Evolutionary conservation across 1,140 invertebrate genomes (phyloP), one percentile per base, ranked within the genome.

Genomic region (Brachionus koreanus): DNA sequence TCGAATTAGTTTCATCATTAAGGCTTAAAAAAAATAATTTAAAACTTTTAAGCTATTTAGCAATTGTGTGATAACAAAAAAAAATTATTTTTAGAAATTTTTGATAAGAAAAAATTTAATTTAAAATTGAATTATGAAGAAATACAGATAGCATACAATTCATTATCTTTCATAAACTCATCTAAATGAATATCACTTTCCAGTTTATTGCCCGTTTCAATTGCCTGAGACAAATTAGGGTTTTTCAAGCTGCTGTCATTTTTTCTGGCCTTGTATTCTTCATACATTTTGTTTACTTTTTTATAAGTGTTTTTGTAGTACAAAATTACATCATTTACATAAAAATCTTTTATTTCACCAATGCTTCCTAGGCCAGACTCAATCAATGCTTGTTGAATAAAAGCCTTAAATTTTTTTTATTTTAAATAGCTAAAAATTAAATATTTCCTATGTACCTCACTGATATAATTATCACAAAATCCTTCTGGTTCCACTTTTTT

Each of bases 271-370:
- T 39, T 57, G 33, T 79, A 79, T 39, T 79, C 76, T 5, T 39
- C 35, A 43, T 79, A 79, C 10, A 79, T 23, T 25, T 39, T 42
- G 7, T 33, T 39, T 3, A 79, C 76, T 37, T 79, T 79, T 39
- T 65, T 79, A 29, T 61, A 79, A 12, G 76, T 65, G 39, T 79
- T 37, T 12, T 35, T 57, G 57, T 61, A 79, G 25, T 65, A 79
- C 29, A 61, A 37, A 23, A 79, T 33, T 2, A 79, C 33, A 39
- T 79, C 49, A 25, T 65, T 57, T 39, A 39, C 37, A 42, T 79
- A 79, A 65, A 79, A 79, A 12, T 79, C 76, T 79, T 65, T 57
- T 19, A 79, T 79, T 19, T 79, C 49, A 10, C 57, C 42, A 16
- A 79, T 79, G 12, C 6, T 57, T 23, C 76, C 76, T 13, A 79